Evolutionary conservation across 2,888 invertebrate species (phyloP).

Genomic region (Platycheirus rosarum): DNA sequence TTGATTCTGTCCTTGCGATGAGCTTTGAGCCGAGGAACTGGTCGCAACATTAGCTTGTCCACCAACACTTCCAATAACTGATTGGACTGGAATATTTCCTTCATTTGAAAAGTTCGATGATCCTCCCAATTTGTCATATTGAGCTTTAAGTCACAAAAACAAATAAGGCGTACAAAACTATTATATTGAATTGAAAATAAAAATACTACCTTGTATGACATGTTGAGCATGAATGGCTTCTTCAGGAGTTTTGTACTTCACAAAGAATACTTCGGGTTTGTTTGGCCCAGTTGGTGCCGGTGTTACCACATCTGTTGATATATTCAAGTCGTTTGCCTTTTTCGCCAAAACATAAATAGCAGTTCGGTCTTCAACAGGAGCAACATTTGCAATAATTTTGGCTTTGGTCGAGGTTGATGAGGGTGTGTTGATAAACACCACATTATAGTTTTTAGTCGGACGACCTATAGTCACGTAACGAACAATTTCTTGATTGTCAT

Average conservation of each 20-base stretch:
- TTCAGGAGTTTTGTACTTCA: constrained; percentile 81
- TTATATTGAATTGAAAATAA: too few relatives aligned
- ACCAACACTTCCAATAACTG: constrained; percentile 79
- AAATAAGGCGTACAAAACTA: too few relatives aligned
- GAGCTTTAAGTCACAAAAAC: constrained; percentile 74
- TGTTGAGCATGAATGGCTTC: constrained; percentile 81
- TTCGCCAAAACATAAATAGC: constrained; percentile 81
- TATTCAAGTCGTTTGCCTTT: constrained; percentile 79
- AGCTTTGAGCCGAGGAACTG: neutral
- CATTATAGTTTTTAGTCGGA: constrained; percentile 80
- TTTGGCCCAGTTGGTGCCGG: constrained; percentile 77
- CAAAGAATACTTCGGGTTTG: constrained; percentile 82
- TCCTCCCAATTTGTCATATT: constrained; percentile 80
- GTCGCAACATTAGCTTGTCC: constrained; percentile 23
- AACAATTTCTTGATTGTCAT: constrained; percentile 79
- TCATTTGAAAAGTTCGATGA: constrained; percentile 77
- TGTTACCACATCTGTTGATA: constrained; percentile 79
- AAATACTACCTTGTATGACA: constrained; percentile 79
- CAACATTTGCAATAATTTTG: constrained; percentile 80
- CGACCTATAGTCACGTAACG: constrained; percentile 80
- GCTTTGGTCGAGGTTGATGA: constrained; percentile 78
- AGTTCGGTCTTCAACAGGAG: constrained; percentile 81
- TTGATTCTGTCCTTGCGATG: constrained; percentile 38
- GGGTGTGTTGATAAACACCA: constrained; percentile 81
- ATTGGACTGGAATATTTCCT: constrained; percentile 79